Percentiles rank a stretch among this genome's conserved stretches.
These are phyloP conservation scores for Polietes domitor DNA, from an alignment of 2,888 invertebrate species.

Conservation along the genomic window DNA sequence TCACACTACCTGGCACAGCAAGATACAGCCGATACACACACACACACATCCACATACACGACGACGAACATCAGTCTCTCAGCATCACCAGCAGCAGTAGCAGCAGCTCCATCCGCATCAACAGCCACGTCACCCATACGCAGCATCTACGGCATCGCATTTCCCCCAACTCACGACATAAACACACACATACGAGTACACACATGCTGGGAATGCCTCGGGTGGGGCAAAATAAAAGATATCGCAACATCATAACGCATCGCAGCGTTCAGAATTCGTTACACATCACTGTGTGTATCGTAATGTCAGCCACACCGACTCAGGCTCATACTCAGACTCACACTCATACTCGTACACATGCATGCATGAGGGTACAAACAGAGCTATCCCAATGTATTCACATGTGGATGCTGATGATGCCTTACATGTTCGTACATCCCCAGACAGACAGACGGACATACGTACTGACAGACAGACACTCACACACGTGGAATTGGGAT, in stretches of 20 bases:
- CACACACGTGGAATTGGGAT: slow-evolving; percentile 1
- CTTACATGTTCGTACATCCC: background rate
- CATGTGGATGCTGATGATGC: background rate
- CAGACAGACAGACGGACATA: no score
- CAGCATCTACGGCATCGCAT: background rate
- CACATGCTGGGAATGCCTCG: background rate
- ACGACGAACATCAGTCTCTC: no score
- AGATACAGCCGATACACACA: background rate
- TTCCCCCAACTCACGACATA: background rate
- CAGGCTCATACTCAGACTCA: background rate
- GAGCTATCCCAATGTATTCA: no score
- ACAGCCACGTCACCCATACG: no score
- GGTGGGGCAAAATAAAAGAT: background rate
- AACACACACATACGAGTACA: background rate
- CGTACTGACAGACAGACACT: background rate
- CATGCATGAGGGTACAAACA: no score
- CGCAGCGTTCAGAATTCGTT: slow-evolving; percentile 20
- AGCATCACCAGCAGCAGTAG: background rate
- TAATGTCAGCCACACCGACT: background rate
- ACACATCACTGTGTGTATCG: background rate
- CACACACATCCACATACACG: background rate
- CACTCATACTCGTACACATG: background rate
- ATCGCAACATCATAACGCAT: slow-evolving; percentile 42
- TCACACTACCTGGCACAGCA: background rate
- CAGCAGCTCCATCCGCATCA: no score